Evolutionary conservation across 23 tunicate genomes (phyloP).

Genomic region (Styela clava): DNA sequence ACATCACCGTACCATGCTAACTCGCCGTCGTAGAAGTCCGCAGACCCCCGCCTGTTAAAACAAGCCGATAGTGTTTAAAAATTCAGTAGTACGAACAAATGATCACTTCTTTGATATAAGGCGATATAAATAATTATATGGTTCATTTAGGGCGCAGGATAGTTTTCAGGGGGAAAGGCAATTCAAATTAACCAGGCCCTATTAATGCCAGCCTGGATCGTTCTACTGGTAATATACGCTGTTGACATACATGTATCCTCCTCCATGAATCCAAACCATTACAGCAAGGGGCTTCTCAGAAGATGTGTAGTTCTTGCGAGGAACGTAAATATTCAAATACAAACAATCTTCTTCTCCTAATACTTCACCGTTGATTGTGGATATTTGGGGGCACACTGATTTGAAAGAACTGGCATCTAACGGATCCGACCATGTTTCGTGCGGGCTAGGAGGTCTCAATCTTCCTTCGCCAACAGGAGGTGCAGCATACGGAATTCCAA

Average conservation of each 20-base stretch:
- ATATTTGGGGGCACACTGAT: conserved; percentile 55
- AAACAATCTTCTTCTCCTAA: conserved; percentile 72
- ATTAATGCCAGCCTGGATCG: too few species aligned
- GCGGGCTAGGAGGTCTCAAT: conserved; percentile 34
- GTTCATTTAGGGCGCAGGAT: too few species aligned
- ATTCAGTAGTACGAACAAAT: too few species aligned
- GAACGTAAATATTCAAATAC: conserved; percentile 73
- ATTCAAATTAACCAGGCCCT: too few species aligned
- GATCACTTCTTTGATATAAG: too few species aligned
- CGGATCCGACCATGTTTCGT: conserved; percentile 24
- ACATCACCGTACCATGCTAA: conserved; percentile 61
- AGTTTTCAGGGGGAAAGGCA: too few species aligned
- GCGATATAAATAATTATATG: too few species aligned
- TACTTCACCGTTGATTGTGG: conserved; percentile 12
- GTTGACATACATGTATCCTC: conserved; percentile 27
- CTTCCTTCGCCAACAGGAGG: conserved; percentile 47
- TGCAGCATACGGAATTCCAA: conserved; percentile 71
- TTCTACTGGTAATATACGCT: too few species aligned
- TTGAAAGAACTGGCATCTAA: conserved; percentile 43
- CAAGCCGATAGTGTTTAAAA: not conserved
- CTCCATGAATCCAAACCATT: conserved; percentile 60
- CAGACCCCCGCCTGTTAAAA: conserved; percentile 1
- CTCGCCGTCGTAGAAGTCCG: conserved; percentile 66
- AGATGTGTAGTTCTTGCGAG: conserved; percentile 30
- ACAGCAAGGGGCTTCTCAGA: conserved; percentile 32